Evolutionary conservation across 1,140 invertebrate species (phyloP), one percentile per base, ranked within the genome.

Genomic region (Anastrepha ludens): DNA sequence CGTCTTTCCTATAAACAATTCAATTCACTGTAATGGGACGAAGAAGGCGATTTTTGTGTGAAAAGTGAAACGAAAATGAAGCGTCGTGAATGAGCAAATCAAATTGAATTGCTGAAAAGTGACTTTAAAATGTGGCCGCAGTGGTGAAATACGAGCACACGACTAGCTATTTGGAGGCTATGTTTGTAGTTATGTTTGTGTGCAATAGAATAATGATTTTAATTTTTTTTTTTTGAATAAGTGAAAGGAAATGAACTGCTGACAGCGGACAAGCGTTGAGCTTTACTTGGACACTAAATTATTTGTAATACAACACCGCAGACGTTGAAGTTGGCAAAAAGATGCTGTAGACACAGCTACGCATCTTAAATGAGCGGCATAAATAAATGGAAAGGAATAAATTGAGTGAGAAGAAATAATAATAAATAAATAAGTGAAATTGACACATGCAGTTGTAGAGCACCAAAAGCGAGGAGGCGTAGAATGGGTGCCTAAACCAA

Each of bases 41-140:
- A 44, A 44, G 11, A 5, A 74, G 13, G 13, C 3, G 67, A 44
- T 44, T 44, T 39, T 47, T 47, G 29, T 47, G 41, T 41, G 29
- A 29, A 29, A 29, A 29, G 29, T 47, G 44, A 74, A 74, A 74
- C 15, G 67, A 74, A 74, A 74, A 41, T 74, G 67, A 74, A 74
- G 41, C 39, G 67, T 44, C 44, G 67, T 39, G 67, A 55, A 17
- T 74, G 67, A 15, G 39, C 67, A 74, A 74, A 74, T 74, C 67
- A 74, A 74, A 74, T 74, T 74, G 67, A 74, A 74, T 74, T 17
- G 67, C 41, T 74, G 67, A 74, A 44, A 74, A 74, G 13, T 74
- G 41, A 44, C 39, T 74, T 74, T 74, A 74, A 74, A 74, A 5
- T n/a, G 13, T 47, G 2, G 13, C 4, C 60, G 60, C 60, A 47